Evolutionary conservation across 1,140 invertebrate species (phyloP).

Genomic region (Metopolophium dirhodum): DNA sequence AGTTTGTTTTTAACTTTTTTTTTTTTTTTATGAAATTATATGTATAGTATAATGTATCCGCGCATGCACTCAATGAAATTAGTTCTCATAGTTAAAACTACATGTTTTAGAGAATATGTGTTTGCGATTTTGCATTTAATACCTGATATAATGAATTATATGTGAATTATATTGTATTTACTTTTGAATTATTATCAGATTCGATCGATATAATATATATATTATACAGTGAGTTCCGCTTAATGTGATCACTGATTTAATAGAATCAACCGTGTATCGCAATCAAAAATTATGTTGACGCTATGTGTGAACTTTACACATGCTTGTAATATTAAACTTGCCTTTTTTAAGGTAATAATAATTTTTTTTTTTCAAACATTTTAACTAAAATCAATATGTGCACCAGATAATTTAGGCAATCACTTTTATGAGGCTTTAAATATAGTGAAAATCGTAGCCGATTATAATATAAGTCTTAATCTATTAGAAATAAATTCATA

Average conservation of each 20-base stretch:
- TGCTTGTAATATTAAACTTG: background rate
- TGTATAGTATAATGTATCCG: background rate
- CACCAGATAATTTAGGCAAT: background rate
- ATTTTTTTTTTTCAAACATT: too few species aligned
- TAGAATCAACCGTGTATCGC: background rate
- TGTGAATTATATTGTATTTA: background rate
- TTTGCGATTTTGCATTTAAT: background rate
- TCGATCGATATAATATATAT: too few species aligned
- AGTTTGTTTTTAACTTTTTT: background rate
- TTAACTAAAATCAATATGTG: background rate
- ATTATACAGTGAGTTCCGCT: background rate
- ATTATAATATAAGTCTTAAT: too few species aligned
- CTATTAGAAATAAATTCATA: background rate
- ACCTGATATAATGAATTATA: background rate
- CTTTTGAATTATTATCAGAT: background rate
- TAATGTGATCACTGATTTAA: background rate
- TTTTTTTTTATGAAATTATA: background rate
- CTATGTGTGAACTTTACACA: background rate
- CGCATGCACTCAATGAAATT: conserved; percentile 9
- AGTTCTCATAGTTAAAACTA: background rate
- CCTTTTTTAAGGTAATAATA: background rate
- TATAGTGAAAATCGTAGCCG: background rate
- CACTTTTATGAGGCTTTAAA: background rate
- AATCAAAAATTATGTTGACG: background rate
- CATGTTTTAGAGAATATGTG: background rate